Conservation (phyloP, 2,888 invertebrate genomes). For the Apodemia zela region DNA sequence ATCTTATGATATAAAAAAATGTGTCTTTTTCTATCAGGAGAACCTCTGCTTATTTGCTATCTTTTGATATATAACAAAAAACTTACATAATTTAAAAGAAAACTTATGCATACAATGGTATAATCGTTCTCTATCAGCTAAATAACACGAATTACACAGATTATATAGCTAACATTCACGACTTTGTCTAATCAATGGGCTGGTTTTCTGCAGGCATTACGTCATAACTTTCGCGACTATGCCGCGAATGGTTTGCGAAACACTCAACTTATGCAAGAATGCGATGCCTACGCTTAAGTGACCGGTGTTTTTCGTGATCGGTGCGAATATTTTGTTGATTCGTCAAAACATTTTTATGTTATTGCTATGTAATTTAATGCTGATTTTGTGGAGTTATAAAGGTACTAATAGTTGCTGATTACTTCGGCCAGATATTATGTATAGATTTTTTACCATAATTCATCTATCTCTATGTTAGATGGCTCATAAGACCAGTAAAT, state of each 20-base stretch:
- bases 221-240: slow-evolving; percentile 67
- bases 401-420: too few relatives aligned
- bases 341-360: not conserved
- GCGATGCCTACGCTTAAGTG: slow-evolving; percentile 50
- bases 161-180: slow-evolving; percentile 67
- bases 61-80: too few relatives aligned
- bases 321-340: slow-evolving; percentile 7
- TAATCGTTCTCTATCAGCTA: slow-evolving; percentile 27
- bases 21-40: too few relatives aligned
- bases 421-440: too few relatives aligned
- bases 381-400: not conserved
- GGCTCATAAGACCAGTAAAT: too few relatives aligned
- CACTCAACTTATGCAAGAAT: slow-evolving; percentile 61
- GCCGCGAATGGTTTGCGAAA: slow-evolving; percentile 64
- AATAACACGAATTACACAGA: slow-evolving; percentile 42
- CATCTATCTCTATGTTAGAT: too few relatives aligned
- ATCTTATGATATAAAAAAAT: too few relatives aligned
- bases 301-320: slow-evolving; percentile 40
- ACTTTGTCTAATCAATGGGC: slow-evolving; percentile 66
- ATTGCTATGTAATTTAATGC: not conserved
- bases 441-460: too few relatives aligned
- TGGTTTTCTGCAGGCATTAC: slow-evolving; percentile 45
- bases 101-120: slow-evolving; percentile 2
- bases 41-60: too few relatives aligned
- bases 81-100: not conserved